Evolutionary conservation across 2,797 vertebrate species (phyloP).

Genomic region (Furcifer pardalis): DNA sequence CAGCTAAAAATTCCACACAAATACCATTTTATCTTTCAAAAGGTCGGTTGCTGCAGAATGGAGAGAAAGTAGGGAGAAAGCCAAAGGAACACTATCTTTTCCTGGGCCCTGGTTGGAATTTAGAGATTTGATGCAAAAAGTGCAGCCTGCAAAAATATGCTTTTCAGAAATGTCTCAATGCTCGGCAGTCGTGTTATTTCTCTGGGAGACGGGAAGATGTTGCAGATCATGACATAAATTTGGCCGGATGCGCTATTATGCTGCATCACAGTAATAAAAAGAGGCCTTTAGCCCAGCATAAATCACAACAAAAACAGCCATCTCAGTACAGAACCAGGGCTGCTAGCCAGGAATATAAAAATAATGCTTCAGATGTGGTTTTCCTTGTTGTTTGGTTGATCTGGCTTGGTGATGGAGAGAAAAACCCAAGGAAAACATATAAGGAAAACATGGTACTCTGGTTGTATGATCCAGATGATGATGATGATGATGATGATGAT

Average conservation of each 20-base stretch:
- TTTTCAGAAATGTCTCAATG: not conserved
- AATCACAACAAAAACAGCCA: too few species aligned
- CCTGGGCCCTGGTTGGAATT: not conserved
- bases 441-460: too few species aligned
- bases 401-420: too few species aligned
- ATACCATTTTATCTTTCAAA: constrained; percentile 48
- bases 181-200: not conserved
- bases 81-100: constrained; percentile 29
- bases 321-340: not conserved
- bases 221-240: not conserved
- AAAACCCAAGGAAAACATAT: too few species aligned
- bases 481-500: too few species aligned
- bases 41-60: constrained; percentile 49
- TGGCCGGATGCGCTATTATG: not conserved
- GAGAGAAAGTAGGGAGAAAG: constrained; percentile 19
- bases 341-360: not conserved
- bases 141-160: not conserved
- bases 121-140: constrained; percentile 39
- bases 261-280: too few species aligned
- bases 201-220: not conserved
- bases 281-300: not conserved
- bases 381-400: not conserved
- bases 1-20: constrained; percentile 52
- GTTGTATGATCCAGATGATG: too few species aligned
- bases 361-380: not conserved